Evolutionary conservation across 2,113 vertebrate species (phyloP), one percentile per base, ranked within the genome.

Genomic region (Vulpes lagopus): DNA sequence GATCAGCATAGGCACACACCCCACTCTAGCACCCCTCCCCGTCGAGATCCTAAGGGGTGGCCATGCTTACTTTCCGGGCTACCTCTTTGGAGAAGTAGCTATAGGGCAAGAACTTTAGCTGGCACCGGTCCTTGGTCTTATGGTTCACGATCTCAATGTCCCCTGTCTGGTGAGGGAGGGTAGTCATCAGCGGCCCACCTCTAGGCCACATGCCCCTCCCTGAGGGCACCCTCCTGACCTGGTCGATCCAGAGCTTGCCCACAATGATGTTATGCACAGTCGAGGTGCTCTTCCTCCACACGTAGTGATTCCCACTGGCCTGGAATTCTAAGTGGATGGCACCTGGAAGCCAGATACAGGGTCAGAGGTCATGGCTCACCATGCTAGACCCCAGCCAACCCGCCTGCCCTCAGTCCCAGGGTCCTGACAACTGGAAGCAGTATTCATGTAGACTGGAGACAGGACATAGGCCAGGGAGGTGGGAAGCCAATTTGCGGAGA

Each of bases 181-280:
- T 8, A 8, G 49, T 12, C 38, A 62, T 97, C 87, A 84, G 83
- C 0, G 8, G 19, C 57, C 11, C 2, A 5, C 8, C 17, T 20
- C 8, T 2, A 0, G 65, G 59, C 73, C 30, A 2, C 14, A 3
- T 0, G 1, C 27, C 30, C 20, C 30, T n/a, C 55, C n/a, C 57
- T 11, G 0, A 16, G 55, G 59, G 81, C 1, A 1, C 16, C 25
- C 25, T 69, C 84, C 99, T 74, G 22, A 99, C 99, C 99, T 99
- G 99, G 98, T 99, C 99, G 0, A 99, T 99, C 99, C 99, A 99
- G 95, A 99, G 99, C 98, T 99, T 99, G 97, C 99, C 99, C 98
- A 99, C 99, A 0, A 99, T 99, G 98, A 99, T 99, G 98, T 99
- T 99, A 98, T 99, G 99, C 83, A 99, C 99, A 0, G 99, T 99